Evolutionary conservation across 1,140 invertebrate genomes (phyloP).

Genomic region (Chrysopa pallens): DNA sequence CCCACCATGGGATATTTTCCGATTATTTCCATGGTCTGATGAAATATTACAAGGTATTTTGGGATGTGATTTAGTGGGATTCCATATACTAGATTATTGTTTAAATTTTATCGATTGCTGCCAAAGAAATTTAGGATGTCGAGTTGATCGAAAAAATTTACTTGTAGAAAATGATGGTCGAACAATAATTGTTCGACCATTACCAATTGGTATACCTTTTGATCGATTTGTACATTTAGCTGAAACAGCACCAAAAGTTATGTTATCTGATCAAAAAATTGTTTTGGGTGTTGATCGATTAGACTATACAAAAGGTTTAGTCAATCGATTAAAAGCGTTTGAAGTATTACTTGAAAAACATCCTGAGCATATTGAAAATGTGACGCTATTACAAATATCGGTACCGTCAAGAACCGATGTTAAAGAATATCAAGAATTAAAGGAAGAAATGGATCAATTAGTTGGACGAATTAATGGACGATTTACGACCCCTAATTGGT

Average conservation of each 20-base stretch:
- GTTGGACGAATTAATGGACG: slow-evolving; percentile 74
- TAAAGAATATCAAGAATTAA: slow-evolving; percentile 77
- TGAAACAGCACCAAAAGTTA: slow-evolving; percentile 53
- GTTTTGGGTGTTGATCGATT: slow-evolving; percentile 73
- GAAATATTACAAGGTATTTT: slow-evolving; percentile 81
- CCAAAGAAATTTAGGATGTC: slow-evolving; percentile 66
- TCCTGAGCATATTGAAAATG: slow-evolving; percentile 70
- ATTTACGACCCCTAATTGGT: slow-evolving; percentile 79
- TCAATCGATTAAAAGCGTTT: slow-evolving; percentile 67
- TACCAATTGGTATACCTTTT: slow-evolving; percentile 77
- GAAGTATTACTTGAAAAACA: slow-evolving; percentile 69
- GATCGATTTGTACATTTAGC: slow-evolving; percentile 70
- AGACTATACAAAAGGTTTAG: slow-evolving; percentile 83
- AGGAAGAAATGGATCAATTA: slow-evolving; percentile 78
- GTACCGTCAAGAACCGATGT: slow-evolving; percentile 81
- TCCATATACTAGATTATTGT: slow-evolving; percentile 83
- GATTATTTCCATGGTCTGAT: slow-evolving; percentile 78
- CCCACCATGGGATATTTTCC: slow-evolving; percentile 81
- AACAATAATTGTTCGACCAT: slow-evolving; percentile 60
- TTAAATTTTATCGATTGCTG: slow-evolving; percentile 85
- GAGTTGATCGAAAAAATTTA: slow-evolving; percentile 71
- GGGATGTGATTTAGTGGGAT: slow-evolving; percentile 79
- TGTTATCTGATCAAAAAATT: slow-evolving; percentile 49
- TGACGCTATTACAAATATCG: slow-evolving; percentile 66
- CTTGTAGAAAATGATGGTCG: slow-evolving; percentile 73